These are phyloP conservation scores for Xiphias gladius DNA, from an alignment of 2,113 vertebrate genomes.

Conservation along the genomic window DNA sequence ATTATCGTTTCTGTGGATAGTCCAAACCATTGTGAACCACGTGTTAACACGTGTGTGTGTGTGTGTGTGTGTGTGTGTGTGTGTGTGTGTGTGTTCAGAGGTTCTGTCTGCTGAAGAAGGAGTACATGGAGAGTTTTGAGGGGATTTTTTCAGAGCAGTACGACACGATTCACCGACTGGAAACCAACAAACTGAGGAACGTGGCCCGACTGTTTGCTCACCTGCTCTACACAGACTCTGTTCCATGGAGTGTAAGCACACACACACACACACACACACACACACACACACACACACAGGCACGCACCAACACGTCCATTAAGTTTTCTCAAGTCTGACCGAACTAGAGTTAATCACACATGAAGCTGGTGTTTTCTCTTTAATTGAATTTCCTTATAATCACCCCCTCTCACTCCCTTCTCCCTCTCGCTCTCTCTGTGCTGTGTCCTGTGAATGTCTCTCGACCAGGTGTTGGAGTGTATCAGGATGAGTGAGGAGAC, in stretches of 20 bases:
- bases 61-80: no score
- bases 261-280: conserved; percentile 91
- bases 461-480: conserved; percentile 92
- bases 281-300: conserved; percentile 18
- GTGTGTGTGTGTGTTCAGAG: conserved; percentile 83
- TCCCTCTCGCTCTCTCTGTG: not conserved
- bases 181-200: conserved; percentile 96
- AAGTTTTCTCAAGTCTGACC: not conserved
- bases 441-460: conserved; percentile 2
- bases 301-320: not conserved
- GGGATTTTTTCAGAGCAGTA: no score
- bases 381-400: not conserved
- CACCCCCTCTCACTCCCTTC: not conserved
- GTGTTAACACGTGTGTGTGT: no score
- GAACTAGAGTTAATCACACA: not conserved
- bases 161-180: no score
- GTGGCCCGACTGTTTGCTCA: conserved; percentile 98
- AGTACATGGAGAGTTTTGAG: no score
- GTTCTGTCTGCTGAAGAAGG: conserved; percentile 95
- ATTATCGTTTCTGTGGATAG: no score
- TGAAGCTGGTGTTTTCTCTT: not conserved
- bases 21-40: no score
- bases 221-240: no score
- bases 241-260: no score
- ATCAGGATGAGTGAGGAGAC: conserved; percentile 97